Conservation (phyloP, 2,113 vertebrate genomes). For the Cyprinodon tularosa region DNA sequence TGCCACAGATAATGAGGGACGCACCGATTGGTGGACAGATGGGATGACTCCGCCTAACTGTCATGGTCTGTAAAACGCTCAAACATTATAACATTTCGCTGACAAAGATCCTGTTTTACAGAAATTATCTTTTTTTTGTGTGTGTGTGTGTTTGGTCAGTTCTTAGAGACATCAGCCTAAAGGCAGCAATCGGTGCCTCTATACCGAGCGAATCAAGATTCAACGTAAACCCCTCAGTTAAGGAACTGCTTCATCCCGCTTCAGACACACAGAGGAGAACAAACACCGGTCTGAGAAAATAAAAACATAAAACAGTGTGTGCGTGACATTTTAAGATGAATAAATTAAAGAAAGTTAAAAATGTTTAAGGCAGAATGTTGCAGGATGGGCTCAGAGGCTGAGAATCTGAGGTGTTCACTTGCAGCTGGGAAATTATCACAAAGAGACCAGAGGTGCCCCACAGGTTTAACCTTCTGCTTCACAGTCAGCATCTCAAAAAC, state of each 20-base stretch:
- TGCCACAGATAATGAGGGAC: background rate
- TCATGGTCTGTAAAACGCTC: background rate
- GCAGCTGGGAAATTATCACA: background rate
- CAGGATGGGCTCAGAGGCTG: slow-evolving; percentile 4
- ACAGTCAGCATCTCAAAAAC: background rate
- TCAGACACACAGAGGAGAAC: background rate
- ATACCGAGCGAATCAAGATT: background rate
- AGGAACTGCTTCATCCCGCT: background rate
- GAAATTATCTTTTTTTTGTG: background rate
- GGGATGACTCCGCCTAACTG: background rate
- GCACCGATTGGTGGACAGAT: background rate
- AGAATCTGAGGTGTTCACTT: background rate
- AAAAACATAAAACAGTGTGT: background rate
- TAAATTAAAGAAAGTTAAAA: background rate
- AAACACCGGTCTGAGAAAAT: background rate
- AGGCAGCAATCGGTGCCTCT: background rate
- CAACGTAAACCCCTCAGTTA: too few species aligned
- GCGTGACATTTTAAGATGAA: background rate
- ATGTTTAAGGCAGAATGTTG: slow-evolving; percentile 20
- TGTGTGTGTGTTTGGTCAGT: background rate
- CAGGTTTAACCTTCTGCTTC: too few species aligned
- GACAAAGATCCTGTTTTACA: too few species aligned
- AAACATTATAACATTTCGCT: too few species aligned
- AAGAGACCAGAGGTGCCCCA: background rate
- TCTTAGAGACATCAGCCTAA: background rate